Evolutionary conservation across 2,797 vertebrate species (phyloP), one percentile per base, ranked within the genome.

Genomic region (Oryzias dopingdopingensis): DNA sequence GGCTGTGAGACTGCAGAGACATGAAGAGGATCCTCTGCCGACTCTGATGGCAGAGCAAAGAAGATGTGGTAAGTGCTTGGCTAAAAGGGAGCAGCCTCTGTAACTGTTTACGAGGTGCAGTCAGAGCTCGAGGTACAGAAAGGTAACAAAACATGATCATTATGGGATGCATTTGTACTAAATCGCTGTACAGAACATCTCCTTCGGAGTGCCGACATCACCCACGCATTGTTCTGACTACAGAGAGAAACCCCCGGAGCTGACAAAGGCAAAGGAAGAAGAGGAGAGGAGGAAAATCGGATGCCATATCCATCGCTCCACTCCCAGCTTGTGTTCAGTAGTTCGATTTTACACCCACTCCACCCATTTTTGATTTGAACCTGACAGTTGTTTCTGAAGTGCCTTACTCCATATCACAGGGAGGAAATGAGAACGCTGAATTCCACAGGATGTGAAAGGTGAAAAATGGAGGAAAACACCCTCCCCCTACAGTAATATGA

Each of bases 101-200:
- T 75, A 74, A 79, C 76, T 86, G 81, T 86, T 86, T 84, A 85
- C 59, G 43, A 70, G 73, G 73, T 61, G 76, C 69, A 90, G 82
- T 85, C 56, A 62, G 81, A 82, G 83, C 79, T 85, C 77, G 74
- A 86, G 83, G 84, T 85, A 84, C 87, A 88, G 79, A 87, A 90
- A 90, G 87, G 84, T 74, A 90, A 89, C 88, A 91, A 92, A 92
- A 91, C 87, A 91, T 80, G 84, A 92, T 92, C 89, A 92, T 93
- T 92, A 91, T 86, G 82, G 89, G 87, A 81, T 88, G 87, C 86
- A 89, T 93, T 92, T 91, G 90, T 90, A 89, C 88, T 86, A 90
- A 92, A 92, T 86, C 77, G 89, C 83, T 88, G 88, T 87, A 89
- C 88, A 86, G 87, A 90, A 91, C 90, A 91, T 85, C 87, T 86